These are phyloP conservation scores for Rotaria socialis DNA, from an alignment of 2,888 invertebrate genomes.

Conservation along the genomic window DNA sequence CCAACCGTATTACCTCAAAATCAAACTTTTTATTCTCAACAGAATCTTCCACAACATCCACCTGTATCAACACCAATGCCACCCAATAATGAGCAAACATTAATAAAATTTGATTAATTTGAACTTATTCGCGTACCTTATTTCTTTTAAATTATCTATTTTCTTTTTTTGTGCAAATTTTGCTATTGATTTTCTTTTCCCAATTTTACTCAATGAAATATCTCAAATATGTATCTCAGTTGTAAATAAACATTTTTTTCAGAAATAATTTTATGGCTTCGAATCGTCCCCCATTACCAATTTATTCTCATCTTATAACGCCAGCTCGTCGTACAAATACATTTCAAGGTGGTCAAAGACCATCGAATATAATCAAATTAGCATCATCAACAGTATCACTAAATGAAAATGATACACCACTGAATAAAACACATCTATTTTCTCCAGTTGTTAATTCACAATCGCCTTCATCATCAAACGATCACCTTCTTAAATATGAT, in stretches of 20 bases:
- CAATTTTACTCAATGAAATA: not conserved
- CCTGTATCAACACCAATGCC: not conserved
- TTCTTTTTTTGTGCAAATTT: not conserved
- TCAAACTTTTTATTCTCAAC: not conserved
- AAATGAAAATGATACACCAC: not conserved
- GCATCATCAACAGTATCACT: not conserved
- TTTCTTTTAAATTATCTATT: too few relatives aligned
- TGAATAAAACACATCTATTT: constrained; percentile 21
- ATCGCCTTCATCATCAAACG: not conserved
- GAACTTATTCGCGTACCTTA: too few relatives aligned
- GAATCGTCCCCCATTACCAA: constrained; percentile 13
- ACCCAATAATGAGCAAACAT: not conserved
- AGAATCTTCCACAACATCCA: not conserved
- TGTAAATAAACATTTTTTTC: not conserved
- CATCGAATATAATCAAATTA: not conserved
- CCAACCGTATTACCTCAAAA: not conserved
- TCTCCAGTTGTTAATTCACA: not conserved
- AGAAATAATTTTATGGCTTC: not conserved
- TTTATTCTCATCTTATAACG: not conserved
- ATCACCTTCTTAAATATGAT: constrained; percentile 5
- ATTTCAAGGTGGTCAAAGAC: constrained; percentile 17
- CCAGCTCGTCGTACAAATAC: constrained; percentile 30
- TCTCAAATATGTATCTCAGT: not conserved
- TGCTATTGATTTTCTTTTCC: not conserved
- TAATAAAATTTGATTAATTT: not conserved